Percentiles rank a stretch among this genome's conserved stretches.
Conservation (phyloP, 2,113 vertebrate species). For the Sialia sialis region DNA sequence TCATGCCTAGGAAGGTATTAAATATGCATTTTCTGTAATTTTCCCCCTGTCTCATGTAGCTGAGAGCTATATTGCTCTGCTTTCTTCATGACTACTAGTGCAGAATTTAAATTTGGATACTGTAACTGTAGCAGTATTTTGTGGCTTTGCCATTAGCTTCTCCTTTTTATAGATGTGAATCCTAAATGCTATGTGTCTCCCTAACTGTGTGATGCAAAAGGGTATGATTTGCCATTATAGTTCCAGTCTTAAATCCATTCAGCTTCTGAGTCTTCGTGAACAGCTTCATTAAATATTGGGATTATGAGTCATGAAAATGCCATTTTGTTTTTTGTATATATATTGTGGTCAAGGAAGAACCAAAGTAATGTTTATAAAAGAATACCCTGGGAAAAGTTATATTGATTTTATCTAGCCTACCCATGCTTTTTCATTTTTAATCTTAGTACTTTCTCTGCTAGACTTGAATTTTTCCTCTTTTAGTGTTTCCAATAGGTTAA, state of each 20-base stretch:
- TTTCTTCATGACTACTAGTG: neutral
- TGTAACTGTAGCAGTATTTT: neutral
- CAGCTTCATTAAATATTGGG: neutral
- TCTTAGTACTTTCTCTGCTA: conserved; percentile 8
- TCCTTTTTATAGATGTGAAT: neutral
- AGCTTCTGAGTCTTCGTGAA: neutral
- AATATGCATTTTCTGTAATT: neutral
- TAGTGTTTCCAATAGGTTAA: conserved; percentile 33
- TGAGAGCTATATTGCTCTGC: neutral
- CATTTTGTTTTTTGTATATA: conserved; percentile 45
- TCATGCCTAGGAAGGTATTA: neutral
- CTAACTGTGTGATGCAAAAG: neutral
- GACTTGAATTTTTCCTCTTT: conserved; percentile 30
- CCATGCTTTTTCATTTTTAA: conserved; percentile 45
- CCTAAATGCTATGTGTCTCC: neutral
- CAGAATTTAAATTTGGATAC: neutral
- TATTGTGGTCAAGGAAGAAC: conserved; percentile 36
- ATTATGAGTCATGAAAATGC: conserved; percentile 40
- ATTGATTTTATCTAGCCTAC: conserved; percentile 48
- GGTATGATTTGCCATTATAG: neutral
- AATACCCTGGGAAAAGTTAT: conserved; percentile 44
- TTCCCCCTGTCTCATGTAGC: neutral
- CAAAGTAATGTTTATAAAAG: conserved; percentile 51
- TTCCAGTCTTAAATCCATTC: neutral
- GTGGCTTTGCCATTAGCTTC: neutral